These are phyloP conservation scores for Hesperia comma DNA, from an alignment of 2,888 invertebrate species.

Conservation along the genomic window DNA sequence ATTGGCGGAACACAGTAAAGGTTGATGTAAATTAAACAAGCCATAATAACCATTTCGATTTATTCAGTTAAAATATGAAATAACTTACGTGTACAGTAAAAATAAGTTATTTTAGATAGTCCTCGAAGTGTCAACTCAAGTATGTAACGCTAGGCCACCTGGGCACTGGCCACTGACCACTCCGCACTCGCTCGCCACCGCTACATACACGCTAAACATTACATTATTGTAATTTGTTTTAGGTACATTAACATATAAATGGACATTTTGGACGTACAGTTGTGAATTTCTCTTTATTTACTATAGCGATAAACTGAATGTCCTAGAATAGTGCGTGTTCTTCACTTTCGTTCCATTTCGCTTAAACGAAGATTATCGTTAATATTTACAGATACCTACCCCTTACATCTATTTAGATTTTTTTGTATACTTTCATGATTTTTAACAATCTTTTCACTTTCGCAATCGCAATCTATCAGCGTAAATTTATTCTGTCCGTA, in stretches of 20 bases:
- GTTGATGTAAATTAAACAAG: conserved; percentile 50
- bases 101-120: conserved; percentile 81
- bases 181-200: conserved; percentile 69
- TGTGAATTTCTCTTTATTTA: conserved; percentile 70
- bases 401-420: conserved; percentile 50
- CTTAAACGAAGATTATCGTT: conserved; percentile 45
- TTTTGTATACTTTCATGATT: conserved; percentile 55
- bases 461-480: conserved; percentile 34
- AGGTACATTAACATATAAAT: conserved; percentile 83
- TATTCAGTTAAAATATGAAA: conserved; percentile 84
- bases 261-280: conserved; percentile 85
- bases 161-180: no score
- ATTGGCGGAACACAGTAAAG: background rate
- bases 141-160: conserved; percentile 51
- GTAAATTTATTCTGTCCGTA: conserved; percentile 22
- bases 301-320: conserved; percentile 69
- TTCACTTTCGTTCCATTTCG: conserved; percentile 77
- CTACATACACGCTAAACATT: conserved; percentile 79
- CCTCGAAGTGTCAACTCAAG: conserved; percentile 69
- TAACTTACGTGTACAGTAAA: conserved; percentile 83
- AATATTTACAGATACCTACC: conserved; percentile 64
- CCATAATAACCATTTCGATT: conserved; percentile 82
- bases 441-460: conserved; percentile 41
- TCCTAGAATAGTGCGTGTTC: conserved; percentile 59
- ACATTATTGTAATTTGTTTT: conserved; percentile 82